A percentile compares a stretch with the other conserved stretches of the same genome.
Evolutionary conservation across 1,140 invertebrate species (phyloP).

Genomic region (Platorchestia sp.): DNA sequence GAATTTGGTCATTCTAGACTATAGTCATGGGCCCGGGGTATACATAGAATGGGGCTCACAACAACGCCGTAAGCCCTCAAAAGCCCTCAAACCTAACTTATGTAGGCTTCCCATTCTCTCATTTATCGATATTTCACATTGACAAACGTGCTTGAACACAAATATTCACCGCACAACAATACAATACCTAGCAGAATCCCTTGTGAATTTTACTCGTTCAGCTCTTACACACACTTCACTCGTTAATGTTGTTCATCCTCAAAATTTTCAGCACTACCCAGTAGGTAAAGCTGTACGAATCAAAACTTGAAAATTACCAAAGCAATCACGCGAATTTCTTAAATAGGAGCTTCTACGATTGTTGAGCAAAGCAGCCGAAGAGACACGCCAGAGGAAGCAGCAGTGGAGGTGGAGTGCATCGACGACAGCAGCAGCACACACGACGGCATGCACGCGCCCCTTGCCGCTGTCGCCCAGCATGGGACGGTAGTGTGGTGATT

Average conservation of each 20-base stretch:
- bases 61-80: too few species aligned
- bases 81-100: too few species aligned
- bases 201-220: neutral
- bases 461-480: neutral
- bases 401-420: neutral
- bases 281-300: neutral
- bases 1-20: neutral
- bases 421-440: neutral
- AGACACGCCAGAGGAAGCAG: too few species aligned
- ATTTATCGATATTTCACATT: neutral
- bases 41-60: too few species aligned
- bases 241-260: neutral
- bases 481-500: neutral
- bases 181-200: neutral
- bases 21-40: neutral
- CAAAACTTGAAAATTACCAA: neutral
- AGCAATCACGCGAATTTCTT: neutral
- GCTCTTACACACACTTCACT: neutral
- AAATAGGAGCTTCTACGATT: neutral
- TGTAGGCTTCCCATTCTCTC: neutral
- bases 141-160: neutral
- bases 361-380: neutral
- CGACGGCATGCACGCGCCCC: neutral
- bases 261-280: neutral
- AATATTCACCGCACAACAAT: neutral